These are phyloP conservation scores for Cephus rjabovi DNA, from an alignment of 2,888 invertebrate species.

Conservation along the genomic window DNA sequence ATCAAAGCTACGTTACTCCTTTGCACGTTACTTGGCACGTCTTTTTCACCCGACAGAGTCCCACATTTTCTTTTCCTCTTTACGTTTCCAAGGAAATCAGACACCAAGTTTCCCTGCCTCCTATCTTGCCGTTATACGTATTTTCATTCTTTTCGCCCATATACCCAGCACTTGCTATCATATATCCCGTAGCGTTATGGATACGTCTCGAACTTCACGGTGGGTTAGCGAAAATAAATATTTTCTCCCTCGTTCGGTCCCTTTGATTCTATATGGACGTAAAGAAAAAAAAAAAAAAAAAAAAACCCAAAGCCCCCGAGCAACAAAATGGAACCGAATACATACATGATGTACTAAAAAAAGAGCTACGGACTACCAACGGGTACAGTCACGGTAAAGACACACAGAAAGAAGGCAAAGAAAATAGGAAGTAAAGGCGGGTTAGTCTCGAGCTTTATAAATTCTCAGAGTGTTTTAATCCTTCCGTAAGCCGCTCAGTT, in stretches of 20 bases:
- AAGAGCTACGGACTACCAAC: neutral
- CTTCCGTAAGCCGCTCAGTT: conserved; percentile 33
- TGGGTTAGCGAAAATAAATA: neutral
- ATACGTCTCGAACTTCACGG: neutral
- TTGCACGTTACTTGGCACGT: neutral
- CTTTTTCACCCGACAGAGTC: neutral
- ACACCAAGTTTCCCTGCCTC: neutral
- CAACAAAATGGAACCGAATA: neutral
- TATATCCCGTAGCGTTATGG: neutral
- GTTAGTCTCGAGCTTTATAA: conserved; percentile 33
- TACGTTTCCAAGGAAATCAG: neutral
- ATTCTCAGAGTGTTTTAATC: conserved; percentile 42
- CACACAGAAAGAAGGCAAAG: conserved; percentile 6
- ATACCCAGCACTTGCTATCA: neutral
- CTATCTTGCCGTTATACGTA: neutral
- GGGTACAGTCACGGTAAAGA: neutral
- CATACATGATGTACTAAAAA: neutral
- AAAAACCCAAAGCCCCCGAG: neutral
- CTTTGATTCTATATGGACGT: neutral
- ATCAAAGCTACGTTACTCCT: neutral
- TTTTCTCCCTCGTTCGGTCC: neutral
- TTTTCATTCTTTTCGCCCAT: neutral
- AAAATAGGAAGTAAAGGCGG: neutral
- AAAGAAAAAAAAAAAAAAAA: neutral
- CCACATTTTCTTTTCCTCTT: neutral